Evolutionary conservation across 2,113 vertebrate species (phyloP).

Genomic region (Acrocephalus arundinaceus): DNA sequence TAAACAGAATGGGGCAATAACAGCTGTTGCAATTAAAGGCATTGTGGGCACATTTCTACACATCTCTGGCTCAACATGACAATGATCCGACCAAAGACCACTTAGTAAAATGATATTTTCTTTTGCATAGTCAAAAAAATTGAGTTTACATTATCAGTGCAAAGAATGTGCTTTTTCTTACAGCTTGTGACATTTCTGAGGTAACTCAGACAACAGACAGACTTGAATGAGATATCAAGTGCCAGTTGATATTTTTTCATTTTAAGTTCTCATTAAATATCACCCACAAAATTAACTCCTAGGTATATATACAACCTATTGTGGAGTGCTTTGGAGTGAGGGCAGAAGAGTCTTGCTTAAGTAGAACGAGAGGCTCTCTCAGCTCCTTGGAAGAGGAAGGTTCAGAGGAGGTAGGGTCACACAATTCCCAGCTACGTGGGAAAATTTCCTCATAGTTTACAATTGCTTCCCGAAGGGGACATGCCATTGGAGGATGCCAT

Average conservation of each 20-base stretch:
- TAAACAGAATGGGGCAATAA: slow-evolving; percentile 55
- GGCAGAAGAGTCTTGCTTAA: neutral
- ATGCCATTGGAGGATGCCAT: neutral
- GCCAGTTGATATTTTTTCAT: neutral
- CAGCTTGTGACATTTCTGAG: neutral
- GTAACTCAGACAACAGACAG: neutral
- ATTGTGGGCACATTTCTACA: slow-evolving; percentile 29
- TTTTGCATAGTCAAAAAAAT: slow-evolving; percentile 13
- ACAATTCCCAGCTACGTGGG: neutral
- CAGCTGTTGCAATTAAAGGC: slow-evolving; percentile 49
- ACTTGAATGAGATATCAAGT: neutral
- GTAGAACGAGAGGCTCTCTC: neutral
- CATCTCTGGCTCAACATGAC: slow-evolving; percentile 34
- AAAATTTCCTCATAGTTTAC: neutral
- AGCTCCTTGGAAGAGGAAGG: neutral
- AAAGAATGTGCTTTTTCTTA: neutral
- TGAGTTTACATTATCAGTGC: neutral
- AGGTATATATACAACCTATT: neutral
- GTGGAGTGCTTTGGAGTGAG: neutral
- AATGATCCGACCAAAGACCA: slow-evolving; percentile 33
- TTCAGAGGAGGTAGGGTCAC: neutral
- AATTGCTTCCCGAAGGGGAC: neutral
- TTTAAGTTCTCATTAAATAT: neutral
- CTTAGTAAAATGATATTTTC: neutral
- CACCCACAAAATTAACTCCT: neutral